Evolutionary conservation across 2,113 vertebrate species (phyloP).

Genomic region (Isichthys henryi): DNA sequence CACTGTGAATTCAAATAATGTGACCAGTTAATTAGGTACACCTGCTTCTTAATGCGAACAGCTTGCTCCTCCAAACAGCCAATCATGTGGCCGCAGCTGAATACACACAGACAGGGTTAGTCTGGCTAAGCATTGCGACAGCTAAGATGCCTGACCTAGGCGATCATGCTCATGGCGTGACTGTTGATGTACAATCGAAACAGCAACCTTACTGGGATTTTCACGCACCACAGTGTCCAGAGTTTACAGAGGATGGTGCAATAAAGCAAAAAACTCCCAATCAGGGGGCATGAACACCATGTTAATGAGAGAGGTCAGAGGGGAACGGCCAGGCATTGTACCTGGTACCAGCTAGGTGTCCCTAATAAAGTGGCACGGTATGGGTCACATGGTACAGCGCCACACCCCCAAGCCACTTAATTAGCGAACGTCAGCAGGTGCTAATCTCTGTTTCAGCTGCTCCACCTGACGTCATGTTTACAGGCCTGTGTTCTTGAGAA

Average conservation of each 20-base stretch:
- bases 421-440: background rate
- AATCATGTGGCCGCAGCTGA: background rate
- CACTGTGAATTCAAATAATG: background rate
- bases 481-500: background rate
- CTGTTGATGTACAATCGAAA: background rate
- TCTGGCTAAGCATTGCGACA: background rate
- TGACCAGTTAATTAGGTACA: background rate
- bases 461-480: background rate
- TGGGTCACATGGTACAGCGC: background rate
- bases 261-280: background rate
- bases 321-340: background rate
- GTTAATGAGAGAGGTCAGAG: background rate
- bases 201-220: background rate
- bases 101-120: background rate
- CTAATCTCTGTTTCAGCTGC: background rate
- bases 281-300: background rate
- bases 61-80: background rate
- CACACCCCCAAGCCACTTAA: background rate
- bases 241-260: background rate
- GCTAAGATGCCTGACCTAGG: background rate
- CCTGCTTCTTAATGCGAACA: background rate
- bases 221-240: background rate
- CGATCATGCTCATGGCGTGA: background rate
- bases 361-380: background rate
- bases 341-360: background rate